Evolutionary conservation across 2,797 vertebrate species (phyloP).

Genomic region (Cuniculus paca): DNA sequence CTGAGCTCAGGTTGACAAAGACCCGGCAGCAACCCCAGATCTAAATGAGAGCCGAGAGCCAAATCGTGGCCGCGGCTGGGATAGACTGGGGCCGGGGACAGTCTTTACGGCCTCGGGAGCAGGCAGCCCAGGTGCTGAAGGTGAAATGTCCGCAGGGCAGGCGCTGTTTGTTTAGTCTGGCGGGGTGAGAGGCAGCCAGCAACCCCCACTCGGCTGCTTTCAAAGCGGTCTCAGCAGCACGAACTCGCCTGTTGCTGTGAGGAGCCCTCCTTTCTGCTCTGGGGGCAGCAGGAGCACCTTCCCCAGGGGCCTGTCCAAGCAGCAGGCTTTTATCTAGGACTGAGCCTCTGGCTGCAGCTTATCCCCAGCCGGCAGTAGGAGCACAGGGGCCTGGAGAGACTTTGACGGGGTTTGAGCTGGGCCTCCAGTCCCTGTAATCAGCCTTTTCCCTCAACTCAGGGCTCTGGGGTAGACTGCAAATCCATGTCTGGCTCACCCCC

Average conservation of each 20-base stretch:
- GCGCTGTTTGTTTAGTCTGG: constrained; percentile 85
- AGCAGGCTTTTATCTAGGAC: constrained; percentile 72
- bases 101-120: constrained; percentile 65
- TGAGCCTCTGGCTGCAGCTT: constrained; percentile 53
- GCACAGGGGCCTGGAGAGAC: background rate
- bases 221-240: constrained; percentile 52
- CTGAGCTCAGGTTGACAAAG: constrained; percentile 69
- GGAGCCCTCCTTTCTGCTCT: constrained; percentile 77
- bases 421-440: background rate
- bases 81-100: constrained; percentile 7
- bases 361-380: constrained; percentile 27
- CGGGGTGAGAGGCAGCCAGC: constrained; percentile 11
- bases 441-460: background rate
- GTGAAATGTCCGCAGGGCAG: constrained; percentile 73
- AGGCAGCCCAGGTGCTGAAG: constrained; percentile 82
- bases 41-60: constrained; percentile 8
- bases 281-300: constrained; percentile 62
- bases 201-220: constrained; percentile 63
- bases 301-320: constrained; percentile 69
- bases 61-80: background rate
- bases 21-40: constrained; percentile 41
- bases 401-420: background rate
- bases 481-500: constrained; percentile 31
- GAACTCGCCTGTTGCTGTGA: constrained; percentile 70
- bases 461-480: background rate